Conservation (phyloP, 1,140 invertebrate species). For the Drosophila gunungcola region DNA sequence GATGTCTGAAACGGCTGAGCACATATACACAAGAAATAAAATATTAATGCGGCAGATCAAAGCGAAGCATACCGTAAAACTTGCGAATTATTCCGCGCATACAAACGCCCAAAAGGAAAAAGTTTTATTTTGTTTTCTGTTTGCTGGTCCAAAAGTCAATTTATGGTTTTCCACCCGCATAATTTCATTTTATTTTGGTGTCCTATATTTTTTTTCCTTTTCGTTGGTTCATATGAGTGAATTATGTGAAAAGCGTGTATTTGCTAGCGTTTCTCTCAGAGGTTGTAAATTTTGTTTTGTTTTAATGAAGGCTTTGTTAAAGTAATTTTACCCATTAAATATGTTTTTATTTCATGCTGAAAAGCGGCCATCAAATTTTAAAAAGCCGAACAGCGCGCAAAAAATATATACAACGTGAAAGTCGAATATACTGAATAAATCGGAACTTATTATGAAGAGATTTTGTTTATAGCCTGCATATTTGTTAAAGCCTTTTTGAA, state of each 20-base stretch:
- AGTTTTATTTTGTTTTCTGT: constrained; percentile 57
- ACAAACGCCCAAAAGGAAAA: constrained; percentile 29
- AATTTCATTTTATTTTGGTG: constrained; percentile 71
- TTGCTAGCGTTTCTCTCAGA: constrained; percentile 30
- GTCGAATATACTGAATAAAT: constrained; percentile 26
- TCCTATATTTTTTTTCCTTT: constrained; percentile 22
- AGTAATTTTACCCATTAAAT: constrained; percentile 21
- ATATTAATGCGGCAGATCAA: constrained; percentile 66
- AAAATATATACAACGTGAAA: neutral
- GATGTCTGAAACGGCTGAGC: neutral
- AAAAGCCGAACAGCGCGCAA: constrained; percentile 12
- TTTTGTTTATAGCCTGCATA: constrained; percentile 11
- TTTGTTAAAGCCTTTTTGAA: constrained; percentile 7
- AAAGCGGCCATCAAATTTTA: constrained; percentile 22
- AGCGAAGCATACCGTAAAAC: constrained; percentile 50
- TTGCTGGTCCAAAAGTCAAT: constrained; percentile 66
- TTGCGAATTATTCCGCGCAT: constrained; percentile 37
- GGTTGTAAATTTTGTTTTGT: constrained; percentile 34
- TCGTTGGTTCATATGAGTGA: constrained; percentile 43
- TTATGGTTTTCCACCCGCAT: constrained; percentile 75
- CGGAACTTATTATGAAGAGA: constrained; percentile 22
- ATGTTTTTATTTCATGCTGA: constrained; percentile 7
- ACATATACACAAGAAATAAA: constrained; percentile 48
- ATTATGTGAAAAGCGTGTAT: constrained; percentile 45
- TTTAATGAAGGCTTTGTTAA: constrained; percentile 37